Evolutionary conservation across 2,888 invertebrate species (phyloP).

Genomic region (Spodoptera exigua): DNA sequence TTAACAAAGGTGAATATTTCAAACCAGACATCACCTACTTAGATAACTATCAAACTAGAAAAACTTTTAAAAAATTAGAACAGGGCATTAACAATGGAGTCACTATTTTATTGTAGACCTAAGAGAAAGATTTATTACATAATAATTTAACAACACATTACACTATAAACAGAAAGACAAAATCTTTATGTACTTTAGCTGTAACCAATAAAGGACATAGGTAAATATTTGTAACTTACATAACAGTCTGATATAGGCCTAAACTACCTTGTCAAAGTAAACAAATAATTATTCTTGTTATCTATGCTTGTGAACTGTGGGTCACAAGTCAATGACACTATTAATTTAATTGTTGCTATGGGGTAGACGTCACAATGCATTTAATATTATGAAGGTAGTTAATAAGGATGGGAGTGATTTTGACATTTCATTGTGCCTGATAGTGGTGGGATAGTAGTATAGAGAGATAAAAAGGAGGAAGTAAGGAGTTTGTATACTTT

Average conservation of each 20-base stretch:
- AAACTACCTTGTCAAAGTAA: slow-evolving; percentile 58
- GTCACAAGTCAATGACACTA: slow-evolving; percentile 68
- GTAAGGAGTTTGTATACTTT: no score
- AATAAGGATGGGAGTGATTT: no score
- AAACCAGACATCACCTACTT: background rate
- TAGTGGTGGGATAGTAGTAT: no score
- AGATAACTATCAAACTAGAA: background rate
- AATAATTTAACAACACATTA: no score
- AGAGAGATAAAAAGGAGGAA: no score
- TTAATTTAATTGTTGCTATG: slow-evolving; percentile 54
- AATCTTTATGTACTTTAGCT: slow-evolving; percentile 18
- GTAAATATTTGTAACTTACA: slow-evolving; percentile 29
- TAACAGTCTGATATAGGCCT: slow-evolving; percentile 37
- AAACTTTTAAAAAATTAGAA: no score
- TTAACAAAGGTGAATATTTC: background rate
- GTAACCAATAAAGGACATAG: slow-evolving; percentile 6
- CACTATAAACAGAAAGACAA: slow-evolving; percentile 10
- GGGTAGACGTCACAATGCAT: slow-evolving; percentile 12
- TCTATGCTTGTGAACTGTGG: slow-evolving; percentile 59
- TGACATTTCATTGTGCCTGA: no score
- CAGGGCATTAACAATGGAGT: no score
- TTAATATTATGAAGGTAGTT: no score
- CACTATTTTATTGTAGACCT: no score
- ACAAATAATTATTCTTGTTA: slow-evolving; percentile 69
- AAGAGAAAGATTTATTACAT: no score